Percentiles rank a stretch among this genome's conserved stretches.
These are phyloP conservation scores for Ceratotherium simum DNA, from an alignment of 2,113 vertebrate species.

Conservation along the genomic window DNA sequence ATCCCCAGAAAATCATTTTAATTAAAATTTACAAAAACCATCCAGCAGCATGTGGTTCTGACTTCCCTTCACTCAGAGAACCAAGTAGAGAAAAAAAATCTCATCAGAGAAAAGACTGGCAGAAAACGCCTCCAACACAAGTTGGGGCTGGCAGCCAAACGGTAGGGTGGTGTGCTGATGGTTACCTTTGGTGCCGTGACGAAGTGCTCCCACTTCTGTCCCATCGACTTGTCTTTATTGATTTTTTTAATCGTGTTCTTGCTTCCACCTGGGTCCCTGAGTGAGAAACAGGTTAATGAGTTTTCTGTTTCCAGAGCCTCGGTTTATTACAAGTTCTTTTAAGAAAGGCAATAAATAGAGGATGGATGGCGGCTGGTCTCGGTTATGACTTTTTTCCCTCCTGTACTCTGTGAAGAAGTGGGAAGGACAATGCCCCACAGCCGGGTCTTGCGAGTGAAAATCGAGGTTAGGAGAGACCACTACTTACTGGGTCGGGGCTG, in stretches of 20 bases:
- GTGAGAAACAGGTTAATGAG: slow-evolving; percentile 75
- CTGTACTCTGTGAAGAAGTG: background rate
- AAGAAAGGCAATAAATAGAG: slow-evolving; percentile 49
- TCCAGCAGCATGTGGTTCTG: background rate
- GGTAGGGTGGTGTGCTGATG: rapidly evolving
- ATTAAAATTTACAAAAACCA: slow-evolving; percentile 63
- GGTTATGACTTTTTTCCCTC: background rate
- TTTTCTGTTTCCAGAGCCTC: slow-evolving; percentile 51
- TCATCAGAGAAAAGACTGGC: background rate
- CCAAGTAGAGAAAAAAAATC: background rate
- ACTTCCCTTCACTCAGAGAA: background rate
- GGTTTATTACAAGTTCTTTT: slow-evolving; percentile 60
- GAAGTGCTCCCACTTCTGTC: slow-evolving; percentile 88
- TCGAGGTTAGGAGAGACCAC: background rate
- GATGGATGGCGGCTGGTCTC: background rate
- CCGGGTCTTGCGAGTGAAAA: background rate
- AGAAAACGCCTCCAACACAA: rapidly evolving
- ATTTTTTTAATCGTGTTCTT: slow-evolving; percentile 84
- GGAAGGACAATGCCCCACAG: background rate
- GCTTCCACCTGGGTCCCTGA: slow-evolving; percentile 88
- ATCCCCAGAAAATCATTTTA: slow-evolving; percentile 61
- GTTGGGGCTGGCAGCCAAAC: rapidly evolving
- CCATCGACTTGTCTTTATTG: slow-evolving; percentile 85
- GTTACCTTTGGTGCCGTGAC: slow-evolving; percentile 82
- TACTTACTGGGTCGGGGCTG: rapidly evolving